Percentiles rank a stretch among this genome's conserved stretches.
Evolutionary conservation across 2,113 vertebrate genomes (phyloP).

Genomic region (Myiopsitta monachus): DNA sequence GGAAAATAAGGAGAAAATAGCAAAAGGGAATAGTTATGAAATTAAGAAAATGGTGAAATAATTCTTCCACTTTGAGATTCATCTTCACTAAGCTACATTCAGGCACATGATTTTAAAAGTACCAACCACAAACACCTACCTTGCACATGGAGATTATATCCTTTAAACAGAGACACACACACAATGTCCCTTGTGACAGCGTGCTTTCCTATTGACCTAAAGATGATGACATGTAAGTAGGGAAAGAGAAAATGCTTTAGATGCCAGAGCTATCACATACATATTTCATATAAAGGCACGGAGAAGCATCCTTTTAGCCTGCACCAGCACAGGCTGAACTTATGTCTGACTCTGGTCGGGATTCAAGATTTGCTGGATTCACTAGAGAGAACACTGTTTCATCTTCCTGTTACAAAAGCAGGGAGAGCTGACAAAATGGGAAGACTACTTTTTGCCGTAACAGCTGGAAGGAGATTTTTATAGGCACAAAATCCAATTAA

Average conservation of each 20-base stretch:
- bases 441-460: neutral
- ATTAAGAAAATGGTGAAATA: neutral
- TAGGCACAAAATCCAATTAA: neutral
- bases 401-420: neutral
- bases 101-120: neutral
- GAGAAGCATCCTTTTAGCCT: neutral
- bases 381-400: neutral
- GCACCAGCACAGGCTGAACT: neutral
- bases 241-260: neutral
- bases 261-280: neutral
- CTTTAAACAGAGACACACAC: neutral
- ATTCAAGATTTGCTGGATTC: neutral
- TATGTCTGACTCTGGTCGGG: neutral
- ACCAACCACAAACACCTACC: neutral
- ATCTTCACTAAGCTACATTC: neutral
- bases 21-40: neutral
- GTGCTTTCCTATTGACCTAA: slow-evolving; percentile 3
- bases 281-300: neutral
- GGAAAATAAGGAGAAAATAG: neutral
- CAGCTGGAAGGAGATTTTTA: slow-evolving; percentile 33
- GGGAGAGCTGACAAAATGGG: neutral
- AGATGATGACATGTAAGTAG: neutral
- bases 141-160: neutral
- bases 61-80: neutral
- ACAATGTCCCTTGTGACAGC: neutral